Evolutionary conservation across 2,888 invertebrate species (phyloP), one percentile per base, ranked within the genome.

Genomic region (Amblyjoppa fuscipennis): DNA sequence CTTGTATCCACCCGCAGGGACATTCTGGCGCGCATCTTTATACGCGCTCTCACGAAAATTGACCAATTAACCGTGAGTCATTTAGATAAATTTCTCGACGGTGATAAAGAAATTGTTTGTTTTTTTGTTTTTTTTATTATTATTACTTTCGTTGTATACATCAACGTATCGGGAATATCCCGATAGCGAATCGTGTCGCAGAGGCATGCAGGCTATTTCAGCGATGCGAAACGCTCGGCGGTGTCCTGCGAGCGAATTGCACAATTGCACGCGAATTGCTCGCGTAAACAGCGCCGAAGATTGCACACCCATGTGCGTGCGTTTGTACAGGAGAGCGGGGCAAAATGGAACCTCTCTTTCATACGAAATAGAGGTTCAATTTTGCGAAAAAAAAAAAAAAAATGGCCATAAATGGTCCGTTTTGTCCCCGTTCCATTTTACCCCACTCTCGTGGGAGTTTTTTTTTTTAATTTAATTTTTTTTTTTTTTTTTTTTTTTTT

Each of bases 251-350:
- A 83, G 49, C 34, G 64, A 85, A 83, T 85, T 85, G 76, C 85
- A 85, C 85, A 85, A 85, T 83, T 80, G 80, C 85, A 85, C 80
- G 83, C 80, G 20, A 83, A 61, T 34, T 7, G 73, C 51, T 25
- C 20, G 41, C 45, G 79, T 80, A 77, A 82, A 85, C 82, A 70
- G 20, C 69, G 45, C 13, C 38, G 61, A 61, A 49, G 56, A 16
- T 38, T 25, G 49, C 20, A 13, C 49, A 56, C 49, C 51, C n/a
- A 56, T 49, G n/a, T 56, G 49, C 53, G 49, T 20, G 41, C 5
- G 11, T 56, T 20, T 20, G 20, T 20, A 20, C 20, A 20, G 20
- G 49, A 64, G 45, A 73, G 25, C 31, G 64, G 28, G 64, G 20
- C 6, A 56, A 9, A 56, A 41, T 41, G 11, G 11, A 41, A 41